Percentiles rank a stretch among this genome's conserved stretches.
Evolutionary conservation across 2,888 invertebrate genomes (phyloP).

Genomic region (Prosapia bicincta): DNA sequence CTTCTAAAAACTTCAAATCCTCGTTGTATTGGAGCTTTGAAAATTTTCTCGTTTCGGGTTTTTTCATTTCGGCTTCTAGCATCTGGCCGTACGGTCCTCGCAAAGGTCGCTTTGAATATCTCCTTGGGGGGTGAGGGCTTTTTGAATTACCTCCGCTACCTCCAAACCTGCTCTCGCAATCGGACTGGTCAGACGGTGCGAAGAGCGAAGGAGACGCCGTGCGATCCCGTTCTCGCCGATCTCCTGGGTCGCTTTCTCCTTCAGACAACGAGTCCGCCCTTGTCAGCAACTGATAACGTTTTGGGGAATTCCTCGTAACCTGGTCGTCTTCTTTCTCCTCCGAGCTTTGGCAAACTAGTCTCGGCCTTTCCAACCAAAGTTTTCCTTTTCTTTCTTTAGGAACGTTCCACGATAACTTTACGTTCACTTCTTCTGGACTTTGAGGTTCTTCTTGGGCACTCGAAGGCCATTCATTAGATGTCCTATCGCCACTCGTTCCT

Average conservation of each 20-base stretch:
- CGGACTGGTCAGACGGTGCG: conserved; percentile 63
- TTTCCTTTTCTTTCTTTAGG: conserved; percentile 44
- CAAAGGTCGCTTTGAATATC: conserved; percentile 71
- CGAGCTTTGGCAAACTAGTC: conserved; percentile 66
- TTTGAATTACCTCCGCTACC: conserved; percentile 39
- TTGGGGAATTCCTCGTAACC: conserved; percentile 28
- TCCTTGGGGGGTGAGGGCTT: conserved; percentile 45
- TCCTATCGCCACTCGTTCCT: conserved; percentile 26
- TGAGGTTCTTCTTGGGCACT: conserved; percentile 46
- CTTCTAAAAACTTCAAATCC: conserved; percentile 55
- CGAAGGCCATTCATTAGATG: conserved; percentile 31
- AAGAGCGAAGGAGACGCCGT: conserved; percentile 60
- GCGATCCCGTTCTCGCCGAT: conserved; percentile 47
- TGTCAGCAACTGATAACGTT: conserved; percentile 39
- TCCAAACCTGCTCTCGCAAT: conserved; percentile 51
- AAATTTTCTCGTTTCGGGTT: conserved; percentile 53
- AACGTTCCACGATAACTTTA: conserved; percentile 51
- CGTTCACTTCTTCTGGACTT: conserved; percentile 46
- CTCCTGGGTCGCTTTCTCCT: conserved; percentile 59
- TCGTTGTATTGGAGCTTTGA: conserved; percentile 54
- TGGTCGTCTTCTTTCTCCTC: conserved; percentile 64
- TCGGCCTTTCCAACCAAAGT: conserved; percentile 48
- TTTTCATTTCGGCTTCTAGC: conserved; percentile 77
- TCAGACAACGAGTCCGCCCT: conserved; percentile 68
- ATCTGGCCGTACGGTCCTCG: conserved; percentile 76